Conservation (phyloP, 2,797 vertebrate genomes). For the Mus minutoides region DNA sequence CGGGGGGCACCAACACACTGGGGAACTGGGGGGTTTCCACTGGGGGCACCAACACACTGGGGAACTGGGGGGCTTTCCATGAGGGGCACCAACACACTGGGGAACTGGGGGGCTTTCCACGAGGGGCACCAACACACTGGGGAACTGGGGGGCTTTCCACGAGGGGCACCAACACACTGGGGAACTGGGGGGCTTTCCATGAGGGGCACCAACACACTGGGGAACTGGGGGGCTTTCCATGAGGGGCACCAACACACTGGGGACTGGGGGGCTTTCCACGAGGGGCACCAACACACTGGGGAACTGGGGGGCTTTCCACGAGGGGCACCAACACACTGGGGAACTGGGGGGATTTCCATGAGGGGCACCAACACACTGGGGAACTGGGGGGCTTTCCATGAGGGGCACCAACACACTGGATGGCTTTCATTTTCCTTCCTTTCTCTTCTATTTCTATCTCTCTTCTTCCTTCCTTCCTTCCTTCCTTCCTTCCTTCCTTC, state of each 20-base stretch:
- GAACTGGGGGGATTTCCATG: background rate
- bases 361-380: rapidly evolving
- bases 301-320: background rate
- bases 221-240: background rate
- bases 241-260: rapidly evolving
- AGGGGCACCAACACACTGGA: background rate
- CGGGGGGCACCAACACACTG: rapidly evolving
- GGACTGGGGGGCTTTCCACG: background rate
- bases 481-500: background rate
- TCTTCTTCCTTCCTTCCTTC: rapidly evolving
- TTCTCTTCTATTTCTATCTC: background rate
- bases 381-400: background rate
- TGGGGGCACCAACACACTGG: rapidly evolving
- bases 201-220: rapidly evolving
- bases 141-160: background rate
- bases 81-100: rapidly evolving
- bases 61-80: background rate
- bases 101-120: background rate
- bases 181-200: background rate
- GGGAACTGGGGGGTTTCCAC: background rate
- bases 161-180: rapidly evolving
- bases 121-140: rapidly evolving
- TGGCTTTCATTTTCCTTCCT: background rate
- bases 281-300: rapidly evolving
- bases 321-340: rapidly evolving